Percentiles rank a stretch among this genome's conserved stretches.
These are phyloP conservation scores for Pherbina coryleti DNA, from an alignment of 2,888 invertebrate species.

Conservation along the genomic window DNA sequence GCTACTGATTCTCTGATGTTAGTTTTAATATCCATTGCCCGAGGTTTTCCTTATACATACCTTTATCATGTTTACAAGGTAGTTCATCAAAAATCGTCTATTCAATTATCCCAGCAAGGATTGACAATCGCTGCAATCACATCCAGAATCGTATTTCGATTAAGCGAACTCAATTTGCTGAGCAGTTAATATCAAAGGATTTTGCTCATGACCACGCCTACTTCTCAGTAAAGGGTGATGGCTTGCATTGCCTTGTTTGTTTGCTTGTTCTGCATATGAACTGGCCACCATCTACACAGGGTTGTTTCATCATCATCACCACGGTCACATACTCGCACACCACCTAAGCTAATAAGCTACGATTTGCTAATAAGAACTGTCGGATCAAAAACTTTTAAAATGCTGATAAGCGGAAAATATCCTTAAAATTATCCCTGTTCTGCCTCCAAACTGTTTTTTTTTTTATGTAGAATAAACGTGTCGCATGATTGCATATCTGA, in stretches of 20 bases:
- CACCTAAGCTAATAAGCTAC: slow-evolving; percentile 11
- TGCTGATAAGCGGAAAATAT: slow-evolving; percentile 63
- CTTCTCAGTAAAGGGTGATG: not conserved
- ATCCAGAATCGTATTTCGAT: slow-evolving; percentile 14
- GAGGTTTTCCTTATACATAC: not conserved
- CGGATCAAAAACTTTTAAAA: slow-evolving; percentile 49
- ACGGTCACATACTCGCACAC: not conserved
- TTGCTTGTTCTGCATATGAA: not conserved
- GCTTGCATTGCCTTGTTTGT: not conserved
- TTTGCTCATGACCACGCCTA: not conserved
- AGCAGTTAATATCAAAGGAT: slow-evolving; percentile 11
- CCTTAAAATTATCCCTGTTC: slow-evolving; percentile 49
- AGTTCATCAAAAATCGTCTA: slow-evolving; percentile 8
- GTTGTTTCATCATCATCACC: slow-evolving; percentile 1
- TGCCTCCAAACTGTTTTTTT: not conserved
- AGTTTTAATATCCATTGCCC: not conserved
- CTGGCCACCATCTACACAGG: not conserved
- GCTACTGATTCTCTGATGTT: not conserved
- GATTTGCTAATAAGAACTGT: slow-evolving; percentile 35
- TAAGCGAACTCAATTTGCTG: slow-evolving; percentile 13
- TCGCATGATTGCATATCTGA: slow-evolving; percentile 9
- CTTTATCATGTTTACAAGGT: not conserved
- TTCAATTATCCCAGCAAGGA: slow-evolving; percentile 28
- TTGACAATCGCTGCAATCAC: slow-evolving; percentile 20
- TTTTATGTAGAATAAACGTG: not conserved